phyloP scores from a whole-genome alignment of 2,113 vertebrate species.

The Bubo blakistoni region DNA sequence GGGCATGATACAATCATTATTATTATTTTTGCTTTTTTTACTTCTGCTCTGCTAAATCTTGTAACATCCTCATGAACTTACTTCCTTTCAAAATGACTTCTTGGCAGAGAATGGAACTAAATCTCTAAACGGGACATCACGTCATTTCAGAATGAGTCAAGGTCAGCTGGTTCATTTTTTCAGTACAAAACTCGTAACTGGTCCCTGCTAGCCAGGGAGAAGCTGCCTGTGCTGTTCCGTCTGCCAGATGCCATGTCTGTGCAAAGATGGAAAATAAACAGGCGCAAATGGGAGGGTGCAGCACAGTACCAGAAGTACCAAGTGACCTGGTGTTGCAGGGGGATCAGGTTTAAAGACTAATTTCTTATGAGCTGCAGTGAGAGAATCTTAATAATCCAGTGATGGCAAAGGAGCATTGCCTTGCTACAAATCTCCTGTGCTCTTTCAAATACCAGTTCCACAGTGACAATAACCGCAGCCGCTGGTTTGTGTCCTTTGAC shows the following conservation, averaged over 20 bases:
- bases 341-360: not conserved
- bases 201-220: not conserved
- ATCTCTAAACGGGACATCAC: not conserved
- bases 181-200: not conserved
- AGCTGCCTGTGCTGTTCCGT: not conserved
- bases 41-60: conserved; percentile 43
- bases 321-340: not conserved
- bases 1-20: not conserved
- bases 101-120: conserved; percentile 40
- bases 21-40: not conserved
- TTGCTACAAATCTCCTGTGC: not conserved
- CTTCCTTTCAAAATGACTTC: conserved; percentile 48
- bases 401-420: not conserved
- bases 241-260: not conserved
- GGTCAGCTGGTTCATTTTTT: conserved; percentile 4
- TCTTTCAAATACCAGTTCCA: conserved; percentile 15
- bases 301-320: not conserved
- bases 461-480: not conserved
- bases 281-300: not conserved
- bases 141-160: conserved; percentile 15
- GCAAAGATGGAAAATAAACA: not conserved
- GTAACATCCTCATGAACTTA: conserved; percentile 18
- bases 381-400: not conserved
- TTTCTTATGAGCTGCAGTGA: not conserved
- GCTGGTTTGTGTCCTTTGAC: conserved; percentile 36